phyloP scores from a whole-genome alignment of 2,797 vertebrate species.

The Eidolon dupreanum region DNA sequence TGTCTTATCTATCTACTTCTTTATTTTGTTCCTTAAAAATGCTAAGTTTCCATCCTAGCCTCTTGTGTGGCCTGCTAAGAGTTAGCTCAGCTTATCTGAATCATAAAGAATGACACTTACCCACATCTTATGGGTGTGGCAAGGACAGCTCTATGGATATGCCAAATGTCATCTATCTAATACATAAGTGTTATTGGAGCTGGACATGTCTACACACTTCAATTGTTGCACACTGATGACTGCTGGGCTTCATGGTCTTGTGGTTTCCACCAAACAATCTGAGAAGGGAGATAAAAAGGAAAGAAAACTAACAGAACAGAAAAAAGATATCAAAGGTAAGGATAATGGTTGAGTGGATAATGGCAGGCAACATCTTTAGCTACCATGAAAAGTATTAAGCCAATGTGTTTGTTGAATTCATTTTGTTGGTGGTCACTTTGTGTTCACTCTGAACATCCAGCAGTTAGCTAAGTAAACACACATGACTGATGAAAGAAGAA shows the following conservation, averaged over 20 bases:
- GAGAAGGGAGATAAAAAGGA: conserved; percentile 64
- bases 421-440: conserved; percentile 88
- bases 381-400: conserved; percentile 66
- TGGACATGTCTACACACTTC: conserved; percentile 34
- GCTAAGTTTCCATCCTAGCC: conserved; percentile 45
- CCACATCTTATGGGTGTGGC: not conserved
- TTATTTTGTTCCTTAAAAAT: conserved; percentile 52
- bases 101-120: not conserved
- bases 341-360: conserved; percentile 43
- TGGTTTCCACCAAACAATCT: conserved; percentile 43
- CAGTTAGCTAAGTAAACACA: conserved; percentile 88
- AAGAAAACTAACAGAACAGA: conserved; percentile 62
- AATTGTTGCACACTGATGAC: conserved; percentile 36
- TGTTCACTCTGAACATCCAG: conserved; percentile 85
- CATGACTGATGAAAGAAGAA: conserved; percentile 90
- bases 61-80: conserved; percentile 39
- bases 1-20: conserved; percentile 15
- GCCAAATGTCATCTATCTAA: conserved; percentile 6
- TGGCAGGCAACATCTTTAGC: conserved; percentile 54
- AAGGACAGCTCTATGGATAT: not conserved
- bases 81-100: conserved; percentile 46
- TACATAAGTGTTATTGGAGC: not conserved
- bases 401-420: conserved; percentile 79
- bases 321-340: conserved; percentile 66
- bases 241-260: conserved; percentile 16